These are phyloP conservation scores for Dryoscopus gambensis DNA, from an alignment of 2,113 vertebrate genomes.

Conservation along the genomic window DNA sequence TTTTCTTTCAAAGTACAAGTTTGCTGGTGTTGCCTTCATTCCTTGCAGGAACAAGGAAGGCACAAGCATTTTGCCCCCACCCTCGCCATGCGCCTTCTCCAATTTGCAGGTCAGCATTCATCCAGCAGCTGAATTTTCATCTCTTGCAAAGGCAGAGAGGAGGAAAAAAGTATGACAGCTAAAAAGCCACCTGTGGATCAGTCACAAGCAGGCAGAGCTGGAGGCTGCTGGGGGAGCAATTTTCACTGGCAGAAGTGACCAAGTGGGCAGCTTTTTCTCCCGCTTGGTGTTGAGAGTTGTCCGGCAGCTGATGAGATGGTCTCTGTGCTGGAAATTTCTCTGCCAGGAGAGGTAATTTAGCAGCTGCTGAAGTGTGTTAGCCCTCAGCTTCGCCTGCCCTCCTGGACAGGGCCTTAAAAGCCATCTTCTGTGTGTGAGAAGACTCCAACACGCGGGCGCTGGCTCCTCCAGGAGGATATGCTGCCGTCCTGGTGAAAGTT, in stretches of 20 bases:
- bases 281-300: not conserved
- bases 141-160: not conserved
- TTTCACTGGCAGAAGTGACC: not conserved
- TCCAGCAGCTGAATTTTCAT: not conserved
- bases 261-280: not conserved
- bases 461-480: accelerated
- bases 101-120: not conserved
- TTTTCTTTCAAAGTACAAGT: not conserved
- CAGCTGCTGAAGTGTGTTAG: not conserved
- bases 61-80: not conserved
- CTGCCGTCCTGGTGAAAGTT: not conserved
- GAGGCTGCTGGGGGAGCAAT: not conserved
- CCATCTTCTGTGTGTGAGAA: not conserved
- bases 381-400: not conserved
- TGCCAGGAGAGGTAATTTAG: not conserved
- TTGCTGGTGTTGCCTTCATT: not conserved
- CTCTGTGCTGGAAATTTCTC: not conserved
- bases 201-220: not conserved
- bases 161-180: not conserved
- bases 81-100: not conserved
- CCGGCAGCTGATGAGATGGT: not conserved
- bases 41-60: not conserved
- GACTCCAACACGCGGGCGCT: accelerated
- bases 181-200: not conserved
- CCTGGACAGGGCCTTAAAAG: not conserved